These are phyloP conservation scores for Parelbella ahira DNA, from an alignment of 2,888 invertebrate genomes.

Conservation along the genomic window DNA sequence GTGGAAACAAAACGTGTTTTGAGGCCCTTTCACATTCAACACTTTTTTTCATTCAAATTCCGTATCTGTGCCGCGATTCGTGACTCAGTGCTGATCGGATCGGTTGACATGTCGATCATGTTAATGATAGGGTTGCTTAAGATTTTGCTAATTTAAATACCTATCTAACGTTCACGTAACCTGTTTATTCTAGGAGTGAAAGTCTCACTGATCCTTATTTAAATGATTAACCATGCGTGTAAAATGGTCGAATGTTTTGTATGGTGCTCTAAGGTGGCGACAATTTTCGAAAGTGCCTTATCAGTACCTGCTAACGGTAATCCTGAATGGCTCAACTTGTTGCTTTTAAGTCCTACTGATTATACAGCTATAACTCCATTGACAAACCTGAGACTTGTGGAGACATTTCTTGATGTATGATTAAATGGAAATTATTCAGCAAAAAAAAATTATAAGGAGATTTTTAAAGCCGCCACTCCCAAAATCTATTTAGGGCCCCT, in stretches of 20 bases:
- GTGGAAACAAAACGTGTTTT: slow-evolving; percentile 26
- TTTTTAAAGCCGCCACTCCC: slow-evolving; percentile 1
- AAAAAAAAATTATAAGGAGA: no score
- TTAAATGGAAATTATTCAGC: no score
- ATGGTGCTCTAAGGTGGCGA: slow-evolving; percentile 1
- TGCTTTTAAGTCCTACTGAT: slow-evolving; percentile 1
- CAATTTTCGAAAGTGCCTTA: slow-evolving; percentile 16
- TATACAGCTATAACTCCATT: slow-evolving; percentile 2
- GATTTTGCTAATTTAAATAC: slow-evolving; percentile 15
- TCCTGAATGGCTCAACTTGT: slow-evolving; percentile 11
- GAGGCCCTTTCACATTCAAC: slow-evolving; percentile 33
- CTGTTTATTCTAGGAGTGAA: slow-evolving; percentile 11
- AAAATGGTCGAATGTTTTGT: slow-evolving; percentile 5
- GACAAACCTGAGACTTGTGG: no score
- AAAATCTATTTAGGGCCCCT: slow-evolving; percentile 7
- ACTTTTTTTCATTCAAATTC: slow-evolving; percentile 26
- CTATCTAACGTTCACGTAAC: slow-evolving; percentile 7
- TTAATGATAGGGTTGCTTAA: slow-evolving; percentile 19
- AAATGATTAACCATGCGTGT: background rate
- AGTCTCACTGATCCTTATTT: slow-evolving; percentile 12
- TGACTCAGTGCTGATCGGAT: slow-evolving; percentile 16
- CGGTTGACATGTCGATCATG: slow-evolving; percentile 20
- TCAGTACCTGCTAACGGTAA: slow-evolving; percentile 11
- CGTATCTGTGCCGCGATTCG: slow-evolving; percentile 7
- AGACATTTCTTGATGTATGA: no score